Conservation (phyloP, 1,140 invertebrate species). For the Heterodera schachtii region DNA sequence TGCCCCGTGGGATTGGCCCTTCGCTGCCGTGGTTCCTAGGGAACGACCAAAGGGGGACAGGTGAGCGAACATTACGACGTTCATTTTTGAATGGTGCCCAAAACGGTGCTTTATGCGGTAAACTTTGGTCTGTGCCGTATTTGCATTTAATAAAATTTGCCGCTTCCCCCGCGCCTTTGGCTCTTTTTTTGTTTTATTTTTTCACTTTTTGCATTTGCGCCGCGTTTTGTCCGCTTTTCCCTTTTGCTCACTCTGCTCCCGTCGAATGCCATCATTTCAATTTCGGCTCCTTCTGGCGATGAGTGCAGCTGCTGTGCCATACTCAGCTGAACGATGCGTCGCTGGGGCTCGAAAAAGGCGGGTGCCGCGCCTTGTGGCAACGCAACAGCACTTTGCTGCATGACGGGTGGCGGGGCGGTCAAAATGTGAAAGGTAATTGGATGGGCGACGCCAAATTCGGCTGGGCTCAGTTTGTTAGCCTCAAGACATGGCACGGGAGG, state of each 20-base stretch:
- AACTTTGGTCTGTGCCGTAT: not conserved
- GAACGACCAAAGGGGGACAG: not conserved
- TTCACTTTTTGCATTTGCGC: no score
- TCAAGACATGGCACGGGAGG: slow-evolving; percentile 4
- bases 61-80: not conserved
- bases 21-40: slow-evolving; percentile 2
- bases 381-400: slow-evolving; percentile 4
- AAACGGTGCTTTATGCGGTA: not conserved
- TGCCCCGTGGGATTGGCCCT: not conserved
- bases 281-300: slow-evolving; percentile 7
- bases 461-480: slow-evolving; percentile 1
- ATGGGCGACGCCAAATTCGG: not conserved
- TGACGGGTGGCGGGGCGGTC: not conserved
- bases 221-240: not conserved
- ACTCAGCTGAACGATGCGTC: slow-evolving; percentile 7
- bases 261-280: slow-evolving; percentile 4
- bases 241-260: slow-evolving; percentile 13
- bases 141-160: no score
- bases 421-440: slow-evolving; percentile 31
- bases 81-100: not conserved
- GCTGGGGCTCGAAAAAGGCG: not conserved
- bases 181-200: no score
- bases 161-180: no score
- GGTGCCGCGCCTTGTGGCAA: not conserved
- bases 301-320: not conserved